Evolutionary conservation across 2,888 invertebrate species (phyloP), one percentile per base, ranked within the genome.

Genomic region (Masnerella sp.): DNA sequence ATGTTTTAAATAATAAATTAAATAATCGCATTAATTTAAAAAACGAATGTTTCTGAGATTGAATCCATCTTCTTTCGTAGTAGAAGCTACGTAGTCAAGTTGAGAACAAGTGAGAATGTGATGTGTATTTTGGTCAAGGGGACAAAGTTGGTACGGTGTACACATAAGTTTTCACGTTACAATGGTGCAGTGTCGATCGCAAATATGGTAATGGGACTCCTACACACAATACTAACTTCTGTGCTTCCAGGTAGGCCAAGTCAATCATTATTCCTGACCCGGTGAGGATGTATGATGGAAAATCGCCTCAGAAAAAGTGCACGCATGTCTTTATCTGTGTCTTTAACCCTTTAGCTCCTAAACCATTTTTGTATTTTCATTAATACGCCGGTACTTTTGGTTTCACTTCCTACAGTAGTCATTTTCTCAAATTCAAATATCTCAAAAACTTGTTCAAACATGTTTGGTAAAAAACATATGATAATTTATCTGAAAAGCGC

Each of bases 221-320:
- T 87, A 86, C 87, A 82, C 84, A 83, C 82, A 83, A 87, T 87
- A 87, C 87, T 87, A 87, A 87, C 87, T 87, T 85, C 87, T 87
- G 87, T 87, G 87, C 87, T 87, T 87, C 82, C 86, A 87, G 87
- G 87, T 87, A 87, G 87, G 87, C 86, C 85, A 87, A 87, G 84
- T 86, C 87, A 86, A 83, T 87, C 87, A 86, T 87, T 87, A 86
- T 87, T 85, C 83, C 84, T 81, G 77, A 76, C 74, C 72, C 76
- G 78, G 69, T 74, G 61, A 68, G 64, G 64, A 77, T 77, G 68
- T 54, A 75, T 67, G 64, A 64, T 75, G 71, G 75, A 68, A 34
- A 30, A 5, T 56, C 38, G 15, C 25, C 22, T 12, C 12, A 43
- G 22, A 17, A 5, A 7, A 43, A 18, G 32, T 22, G 49, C 9